Conservation (phyloP, 2,797 vertebrate species). For the Phoebastria nigripes region DNA sequence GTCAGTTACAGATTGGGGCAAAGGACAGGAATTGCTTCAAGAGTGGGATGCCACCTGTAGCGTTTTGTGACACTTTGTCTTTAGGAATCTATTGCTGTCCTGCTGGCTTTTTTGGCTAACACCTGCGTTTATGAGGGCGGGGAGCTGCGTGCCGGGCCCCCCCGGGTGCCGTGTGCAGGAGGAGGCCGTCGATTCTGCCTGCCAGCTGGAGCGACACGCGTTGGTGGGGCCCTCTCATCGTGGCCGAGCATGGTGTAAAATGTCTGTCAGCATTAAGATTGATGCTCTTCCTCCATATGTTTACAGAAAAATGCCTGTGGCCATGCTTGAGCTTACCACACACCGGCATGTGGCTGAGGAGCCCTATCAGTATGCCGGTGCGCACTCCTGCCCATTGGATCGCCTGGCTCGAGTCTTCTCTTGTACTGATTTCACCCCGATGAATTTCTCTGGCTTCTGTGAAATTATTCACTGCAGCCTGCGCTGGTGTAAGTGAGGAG, state of each 20-base stretch:
- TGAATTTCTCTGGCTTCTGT: background rate
- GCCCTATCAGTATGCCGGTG: background rate
- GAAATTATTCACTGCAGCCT: background rate
- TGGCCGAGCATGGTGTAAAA: background rate
- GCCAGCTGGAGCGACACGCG: accelerated
- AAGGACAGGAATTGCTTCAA: background rate
- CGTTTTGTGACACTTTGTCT: background rate
- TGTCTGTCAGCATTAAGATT: background rate
- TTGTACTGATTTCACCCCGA: accelerated
- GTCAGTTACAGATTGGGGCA: background rate
- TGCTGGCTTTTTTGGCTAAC: background rate
- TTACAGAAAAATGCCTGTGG: background rate
- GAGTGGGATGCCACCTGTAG: background rate
- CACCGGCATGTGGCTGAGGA: background rate
- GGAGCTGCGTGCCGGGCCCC: background rate
- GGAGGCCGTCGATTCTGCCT: background rate
- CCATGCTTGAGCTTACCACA: background rate
- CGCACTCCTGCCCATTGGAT: background rate
- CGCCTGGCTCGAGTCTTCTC: background rate
- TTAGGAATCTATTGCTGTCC: background rate
- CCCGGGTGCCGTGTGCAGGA: background rate
- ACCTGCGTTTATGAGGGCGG: background rate
- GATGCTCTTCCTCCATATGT: background rate
- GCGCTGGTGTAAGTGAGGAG: background rate
- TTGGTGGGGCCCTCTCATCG: background rate